Evolutionary conservation across 1,140 invertebrate genomes (phyloP).

Genomic region (Druon quercuslanigerum): DNA sequence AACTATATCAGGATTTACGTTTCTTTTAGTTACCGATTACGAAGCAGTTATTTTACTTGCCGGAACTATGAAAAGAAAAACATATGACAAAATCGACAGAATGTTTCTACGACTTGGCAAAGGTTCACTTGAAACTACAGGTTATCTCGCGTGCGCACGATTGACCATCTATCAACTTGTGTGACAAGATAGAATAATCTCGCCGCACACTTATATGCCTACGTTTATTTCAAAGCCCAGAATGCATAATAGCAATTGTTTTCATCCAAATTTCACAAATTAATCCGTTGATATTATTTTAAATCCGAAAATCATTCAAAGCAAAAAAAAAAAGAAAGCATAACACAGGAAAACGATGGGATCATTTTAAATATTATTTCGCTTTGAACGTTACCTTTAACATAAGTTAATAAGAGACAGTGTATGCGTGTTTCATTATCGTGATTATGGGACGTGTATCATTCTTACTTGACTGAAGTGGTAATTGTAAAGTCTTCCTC

Average conservation of each 20-base stretch:
- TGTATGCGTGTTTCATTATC: neutral
- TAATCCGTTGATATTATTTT: neutral
- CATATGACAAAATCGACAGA: conserved; percentile 39
- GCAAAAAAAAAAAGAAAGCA: neutral
- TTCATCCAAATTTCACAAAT: neutral
- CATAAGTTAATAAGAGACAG: neutral
- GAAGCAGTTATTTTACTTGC: too few species aligned
- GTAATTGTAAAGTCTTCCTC: conserved; percentile 7
- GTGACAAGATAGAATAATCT: conserved; percentile 42
- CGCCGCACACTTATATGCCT: neutral
- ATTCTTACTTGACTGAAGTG: neutral
- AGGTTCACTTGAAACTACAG: conserved; percentile 43
- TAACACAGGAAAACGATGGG: neutral
- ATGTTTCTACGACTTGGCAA: conserved; percentile 47
- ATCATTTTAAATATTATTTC: too few species aligned
- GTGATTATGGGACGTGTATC: neutral
- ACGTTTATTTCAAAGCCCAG: neutral
- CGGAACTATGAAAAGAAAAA: too few species aligned
- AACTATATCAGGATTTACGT: too few species aligned
- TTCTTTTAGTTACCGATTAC: too few species aligned
- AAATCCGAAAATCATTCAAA: neutral
- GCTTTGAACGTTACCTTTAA: neutral
- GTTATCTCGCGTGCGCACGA: conserved; percentile 39
- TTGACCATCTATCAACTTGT: conserved; percentile 40
- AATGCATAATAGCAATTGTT: conserved; percentile 5